phyloP scores from a whole-genome alignment of 2,888 invertebrate genomes.

The Autographa gamma region DNA sequence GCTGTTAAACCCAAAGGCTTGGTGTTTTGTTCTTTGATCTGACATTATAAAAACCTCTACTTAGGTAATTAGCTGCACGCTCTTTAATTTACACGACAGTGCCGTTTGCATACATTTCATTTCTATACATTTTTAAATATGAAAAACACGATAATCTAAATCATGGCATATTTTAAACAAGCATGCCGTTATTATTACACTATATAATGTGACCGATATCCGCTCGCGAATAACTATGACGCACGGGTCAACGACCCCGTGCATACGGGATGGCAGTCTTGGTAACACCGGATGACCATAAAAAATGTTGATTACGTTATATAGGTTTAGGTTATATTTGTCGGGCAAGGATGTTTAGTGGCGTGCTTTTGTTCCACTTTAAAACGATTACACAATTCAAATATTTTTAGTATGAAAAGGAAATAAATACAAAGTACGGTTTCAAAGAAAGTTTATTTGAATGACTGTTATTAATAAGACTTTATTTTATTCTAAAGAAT shows the following conservation, averaged over 20 bases:
- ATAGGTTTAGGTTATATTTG: slow-evolving; percentile 27
- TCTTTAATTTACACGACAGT: neutral
- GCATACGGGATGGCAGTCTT: slow-evolving; percentile 42
- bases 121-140: neutral
- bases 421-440: neutral
- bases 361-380: slow-evolving; percentile 13
- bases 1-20: neutral
- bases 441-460: neutral
- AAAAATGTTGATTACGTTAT: slow-evolving; percentile 43
- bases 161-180: slow-evolving; percentile 23
- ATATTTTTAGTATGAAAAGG: neutral
- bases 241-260: slow-evolving; percentile 56
- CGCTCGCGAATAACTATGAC: slow-evolving; percentile 54
- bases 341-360: slow-evolving; percentile 26
- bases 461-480: neutral
- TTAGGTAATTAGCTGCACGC: neutral
- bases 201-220: slow-evolving; percentile 60
- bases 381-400: neutral
- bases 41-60: neutral
- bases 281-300: slow-evolving; percentile 47
- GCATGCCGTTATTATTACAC: slow-evolving; percentile 57
- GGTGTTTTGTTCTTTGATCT: neutral
- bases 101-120: neutral
- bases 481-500: too few relatives aligned
- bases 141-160: neutral